Percentiles rank a stretch among this genome's conserved stretches.
Evolutionary conservation across 2,797 vertebrate genomes (phyloP).

Genomic region (Schizopygopsis malacanthus): DNA sequence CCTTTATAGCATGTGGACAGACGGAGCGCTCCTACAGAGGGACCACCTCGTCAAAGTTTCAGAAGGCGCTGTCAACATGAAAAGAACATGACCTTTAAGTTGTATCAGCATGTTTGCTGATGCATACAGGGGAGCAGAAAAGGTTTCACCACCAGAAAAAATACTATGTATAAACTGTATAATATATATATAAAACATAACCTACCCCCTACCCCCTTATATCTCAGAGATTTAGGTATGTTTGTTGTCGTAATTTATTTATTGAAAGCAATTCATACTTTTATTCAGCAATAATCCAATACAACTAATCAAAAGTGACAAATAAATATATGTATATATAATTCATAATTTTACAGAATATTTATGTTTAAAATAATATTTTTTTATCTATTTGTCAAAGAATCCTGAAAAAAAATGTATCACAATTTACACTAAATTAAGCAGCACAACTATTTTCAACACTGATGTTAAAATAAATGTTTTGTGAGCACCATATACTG

Average conservation of each 20-base stretch:
- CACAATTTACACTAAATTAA: neutral
- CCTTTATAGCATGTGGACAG: slow-evolving; percentile 72
- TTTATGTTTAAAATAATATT: neutral
- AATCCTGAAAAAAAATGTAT: too few species aligned
- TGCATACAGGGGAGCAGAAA: slow-evolving; percentile 92
- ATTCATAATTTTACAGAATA: neutral
- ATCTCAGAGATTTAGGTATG: too few species aligned
- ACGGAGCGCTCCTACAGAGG: slow-evolving; percentile 86
- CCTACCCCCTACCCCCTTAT: too few species aligned
- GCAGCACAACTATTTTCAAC: neutral
- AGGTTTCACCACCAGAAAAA: slow-evolving; percentile 86
- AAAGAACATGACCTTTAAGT: slow-evolving; percentile 99
- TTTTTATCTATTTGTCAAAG: neutral
- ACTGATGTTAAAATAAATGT: neutral
- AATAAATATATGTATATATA: neutral
- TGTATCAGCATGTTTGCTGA: slow-evolving; percentile 99
- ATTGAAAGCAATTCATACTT: too few species aligned
- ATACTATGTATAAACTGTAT: slow-evolving; percentile 12
- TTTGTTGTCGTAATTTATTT: too few species aligned
- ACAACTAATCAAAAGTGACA: neutral
- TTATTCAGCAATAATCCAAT: too few species aligned
- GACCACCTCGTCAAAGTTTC: slow-evolving; percentile 95
- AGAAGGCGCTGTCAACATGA: slow-evolving; percentile 98
- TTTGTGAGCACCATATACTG: neutral
- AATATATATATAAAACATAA: slow-evolving; percentile 22